Conservation (phyloP, 2,113 vertebrate species). For the Diadophis punctatus region DNA sequence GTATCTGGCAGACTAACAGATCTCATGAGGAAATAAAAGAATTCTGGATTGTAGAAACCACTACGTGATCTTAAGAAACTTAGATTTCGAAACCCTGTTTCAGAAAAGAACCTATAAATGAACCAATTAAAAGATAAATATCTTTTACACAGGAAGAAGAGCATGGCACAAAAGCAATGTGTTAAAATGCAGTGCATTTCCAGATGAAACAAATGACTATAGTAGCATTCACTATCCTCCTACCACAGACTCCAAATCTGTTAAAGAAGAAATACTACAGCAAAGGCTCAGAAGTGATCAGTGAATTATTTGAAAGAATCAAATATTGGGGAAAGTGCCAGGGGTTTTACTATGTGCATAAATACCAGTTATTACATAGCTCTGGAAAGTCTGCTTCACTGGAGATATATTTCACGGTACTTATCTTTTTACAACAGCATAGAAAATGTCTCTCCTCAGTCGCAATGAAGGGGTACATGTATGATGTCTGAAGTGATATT, state of each 20-base stretch:
- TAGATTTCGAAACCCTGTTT: neutral
- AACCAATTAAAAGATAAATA: neutral
- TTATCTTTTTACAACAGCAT: neutral
- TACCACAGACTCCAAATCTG: neutral
- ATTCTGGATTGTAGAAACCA: neutral
- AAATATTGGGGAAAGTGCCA: neutral
- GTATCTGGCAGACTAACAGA: neutral
- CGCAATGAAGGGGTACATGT: neutral
- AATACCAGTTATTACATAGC: neutral
- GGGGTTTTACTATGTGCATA: neutral
- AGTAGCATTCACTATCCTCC: neutral
- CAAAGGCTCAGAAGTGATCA: neutral
- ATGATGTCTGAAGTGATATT: neutral
- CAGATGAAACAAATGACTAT: neutral
- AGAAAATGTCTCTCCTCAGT: neutral
- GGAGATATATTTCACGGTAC: neutral
- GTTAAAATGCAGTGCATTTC: neutral
- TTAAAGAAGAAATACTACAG: neutral
- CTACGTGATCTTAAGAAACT: neutral
- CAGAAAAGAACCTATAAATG: neutral
- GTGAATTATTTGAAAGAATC: constrained; percentile 2
- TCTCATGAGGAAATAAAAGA: neutral
- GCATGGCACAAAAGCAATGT: neutral
- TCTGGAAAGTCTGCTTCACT: neutral
- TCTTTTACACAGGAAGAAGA: neutral